Conservation (phyloP, 2,113 vertebrate genomes). For the Vulpes vulpes region DNA sequence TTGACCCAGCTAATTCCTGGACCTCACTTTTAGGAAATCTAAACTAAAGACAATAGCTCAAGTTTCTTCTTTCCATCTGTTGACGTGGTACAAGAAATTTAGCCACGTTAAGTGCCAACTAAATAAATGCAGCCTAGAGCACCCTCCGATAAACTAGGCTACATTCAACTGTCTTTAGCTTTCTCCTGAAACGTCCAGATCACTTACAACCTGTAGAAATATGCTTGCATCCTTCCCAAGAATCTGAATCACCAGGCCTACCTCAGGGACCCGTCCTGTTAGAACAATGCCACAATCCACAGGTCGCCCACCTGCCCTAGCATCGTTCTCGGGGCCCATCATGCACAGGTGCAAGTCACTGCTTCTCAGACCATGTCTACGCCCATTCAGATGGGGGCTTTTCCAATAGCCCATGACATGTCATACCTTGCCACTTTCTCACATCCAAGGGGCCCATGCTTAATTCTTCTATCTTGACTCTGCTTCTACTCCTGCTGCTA, state of each 20-base stretch:
- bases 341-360: not conserved
- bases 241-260: not conserved
- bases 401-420: not conserved
- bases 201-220: not conserved
- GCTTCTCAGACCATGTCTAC: not conserved
- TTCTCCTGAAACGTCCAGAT: not conserved
- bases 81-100: not conserved
- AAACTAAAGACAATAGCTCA: conserved; percentile 31
- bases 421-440: not conserved
- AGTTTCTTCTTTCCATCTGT: not conserved
- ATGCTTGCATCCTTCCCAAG: not conserved
- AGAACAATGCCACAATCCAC: not conserved
- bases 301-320: not conserved
- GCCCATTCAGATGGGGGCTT: not conserved
- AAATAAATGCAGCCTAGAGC: not conserved
- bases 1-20: not conserved
- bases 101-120: not conserved
- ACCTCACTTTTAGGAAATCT: conserved; percentile 5
- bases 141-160: not conserved
- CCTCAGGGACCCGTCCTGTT: not conserved
- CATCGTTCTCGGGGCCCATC: no score
- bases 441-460: not conserved
- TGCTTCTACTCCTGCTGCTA: not conserved
- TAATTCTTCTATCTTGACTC: not conserved
- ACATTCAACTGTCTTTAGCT: not conserved